A percentile compares a stretch with the other conserved stretches of the same genome.
phyloP scores from a whole-genome alignment of 2,888 invertebrate species.

The Nasonia oneida region DNA sequence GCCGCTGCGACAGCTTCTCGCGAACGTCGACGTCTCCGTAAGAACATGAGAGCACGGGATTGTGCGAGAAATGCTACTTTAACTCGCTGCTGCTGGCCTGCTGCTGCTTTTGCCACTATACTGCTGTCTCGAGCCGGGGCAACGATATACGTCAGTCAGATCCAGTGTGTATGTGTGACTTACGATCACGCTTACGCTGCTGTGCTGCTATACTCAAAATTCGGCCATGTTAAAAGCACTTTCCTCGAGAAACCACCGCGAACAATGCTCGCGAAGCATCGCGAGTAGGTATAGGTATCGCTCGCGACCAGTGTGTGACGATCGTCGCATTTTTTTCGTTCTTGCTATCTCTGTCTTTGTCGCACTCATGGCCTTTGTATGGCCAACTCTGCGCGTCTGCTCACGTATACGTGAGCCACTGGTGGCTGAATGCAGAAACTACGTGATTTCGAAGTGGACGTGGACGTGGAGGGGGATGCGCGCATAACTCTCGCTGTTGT shows the following conservation, averaged over 20 bases:
- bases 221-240: constrained; percentile 59
- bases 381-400: background rate
- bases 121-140: background rate
- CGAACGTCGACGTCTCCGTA: constrained; percentile 58
- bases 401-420: background rate
- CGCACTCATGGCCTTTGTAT: background rate
- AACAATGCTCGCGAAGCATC: constrained; percentile 45
- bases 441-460: background rate
- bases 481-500: too few relatives aligned
- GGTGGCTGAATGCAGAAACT: background rate
- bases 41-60: constrained; percentile 55
- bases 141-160: constrained; percentile 23
- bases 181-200: background rate
- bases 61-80: background rate
- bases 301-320: constrained; percentile 16
- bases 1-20: constrained; percentile 30
- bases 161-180: constrained; percentile 4
- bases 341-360: background rate
- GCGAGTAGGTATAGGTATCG: background rate
- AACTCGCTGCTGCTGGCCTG: background rate
- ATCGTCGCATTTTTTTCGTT: constrained; percentile 56
- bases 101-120: background rate
- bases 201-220: constrained; percentile 38
- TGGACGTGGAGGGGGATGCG: background rate
- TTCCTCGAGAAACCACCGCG: constrained; percentile 18